Base-by-base conservation (phyloP, 2,113 vertebrate genomes). In the Oncorhynchus tshawytscha region DNA sequence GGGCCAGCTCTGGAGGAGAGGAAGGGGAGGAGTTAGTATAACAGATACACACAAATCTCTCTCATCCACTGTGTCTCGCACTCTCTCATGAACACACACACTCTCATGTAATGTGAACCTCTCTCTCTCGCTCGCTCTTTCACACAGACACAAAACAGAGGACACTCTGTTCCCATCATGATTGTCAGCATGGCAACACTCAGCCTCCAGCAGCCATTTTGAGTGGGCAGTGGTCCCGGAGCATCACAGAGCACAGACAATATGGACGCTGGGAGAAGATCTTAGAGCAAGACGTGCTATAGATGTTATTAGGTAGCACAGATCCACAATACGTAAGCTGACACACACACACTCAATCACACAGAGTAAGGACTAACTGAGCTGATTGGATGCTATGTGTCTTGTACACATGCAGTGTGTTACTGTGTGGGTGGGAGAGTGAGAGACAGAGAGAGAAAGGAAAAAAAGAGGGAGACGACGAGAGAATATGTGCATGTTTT, bases 11-110 rank as follows among this genome's bases (percentile, higher is more conserved):
- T 70, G 45, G 73, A 65, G 45, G 45, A 70, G 29, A 72, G 72
- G 72, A 48, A 24, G 22, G 39, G 70, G 39, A 45, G 12, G 31
- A 77, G 80, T 72, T 69, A 86, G 81, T 73, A 86, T 48, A 11
- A 49, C 39, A 49, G 34, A 70, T n/a, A 70, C 45, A 49, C 67
- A 69, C 68, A 70, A 34, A 22, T 62, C 59, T 62, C 59, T 22
- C 59, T 22, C 59, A 8, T 1, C 8, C 59, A 24, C n/a, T 62
- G n/a, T 24, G 6, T 62, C 59, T 24, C 8, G 1, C 66, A 16
- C 66, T 31, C 66, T 5, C 66, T 29, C 66, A 67, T 31, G 27
- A 3, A 45, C 67, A 69, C 31, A 69, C 67, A 69, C 20, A 69
- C 67, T 39, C 67, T 12, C 67, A 48, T 34, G 2, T 39, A 24